Conservation (phyloP, 2,888 invertebrate genomes). For the Pammene aurita region DNA sequence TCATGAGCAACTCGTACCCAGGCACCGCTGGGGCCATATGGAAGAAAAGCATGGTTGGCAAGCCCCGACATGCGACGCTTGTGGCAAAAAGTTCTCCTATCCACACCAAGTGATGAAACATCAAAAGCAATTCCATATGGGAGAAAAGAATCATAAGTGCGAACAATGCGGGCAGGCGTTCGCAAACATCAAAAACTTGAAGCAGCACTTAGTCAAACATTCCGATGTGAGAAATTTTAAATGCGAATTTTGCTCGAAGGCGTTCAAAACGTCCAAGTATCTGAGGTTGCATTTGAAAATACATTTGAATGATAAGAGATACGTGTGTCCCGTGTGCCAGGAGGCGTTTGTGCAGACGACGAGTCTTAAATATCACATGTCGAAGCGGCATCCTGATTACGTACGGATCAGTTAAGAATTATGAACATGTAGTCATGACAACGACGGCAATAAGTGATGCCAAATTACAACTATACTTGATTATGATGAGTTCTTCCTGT, state of each 20-base stretch:
- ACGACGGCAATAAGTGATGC: no score
- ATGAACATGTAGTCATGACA: no score
- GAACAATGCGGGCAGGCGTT: constrained; percentile 20
- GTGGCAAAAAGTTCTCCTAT: constrained; percentile 39
- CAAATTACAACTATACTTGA: no score
- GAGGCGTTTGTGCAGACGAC: constrained; percentile 45
- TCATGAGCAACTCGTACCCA: constrained; percentile 9
- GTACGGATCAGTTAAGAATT: neutral
- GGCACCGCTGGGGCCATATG: constrained; percentile 32
- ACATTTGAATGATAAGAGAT: constrained; percentile 39
- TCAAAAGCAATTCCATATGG: constrained; percentile 35
- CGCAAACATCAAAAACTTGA: neutral
- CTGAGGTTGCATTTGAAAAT: constrained; percentile 28
- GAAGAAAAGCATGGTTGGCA: constrained; percentile 29
- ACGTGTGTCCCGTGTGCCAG: constrained; percentile 41
- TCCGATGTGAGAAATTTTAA: constrained; percentile 19
- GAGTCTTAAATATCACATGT: constrained; percentile 47
- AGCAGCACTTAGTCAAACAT: constrained; percentile 23
- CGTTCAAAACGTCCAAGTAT: constrained; percentile 30
- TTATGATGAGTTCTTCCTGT: no score
- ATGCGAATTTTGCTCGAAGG: constrained; percentile 33
- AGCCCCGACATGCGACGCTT: constrained; percentile 36
- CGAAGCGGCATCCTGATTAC: constrained; percentile 30
- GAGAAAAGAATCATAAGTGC: constrained; percentile 26
- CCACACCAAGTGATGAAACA: constrained; percentile 27